These are phyloP conservation scores for Corythornis vintsioides DNA, from an alignment of 2,113 vertebrate genomes.

Conservation along the genomic window DNA sequence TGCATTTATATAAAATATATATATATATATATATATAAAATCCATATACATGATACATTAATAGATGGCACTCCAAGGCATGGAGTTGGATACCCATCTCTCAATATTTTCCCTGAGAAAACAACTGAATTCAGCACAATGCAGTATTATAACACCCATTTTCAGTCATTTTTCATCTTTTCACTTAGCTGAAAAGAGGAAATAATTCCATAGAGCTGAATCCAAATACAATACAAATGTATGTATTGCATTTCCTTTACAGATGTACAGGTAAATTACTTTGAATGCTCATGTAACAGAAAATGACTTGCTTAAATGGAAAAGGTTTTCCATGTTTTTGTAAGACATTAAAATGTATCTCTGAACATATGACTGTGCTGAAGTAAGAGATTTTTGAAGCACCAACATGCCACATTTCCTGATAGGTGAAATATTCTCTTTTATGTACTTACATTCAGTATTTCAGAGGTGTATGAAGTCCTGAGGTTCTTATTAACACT, in stretches of 20 bases:
- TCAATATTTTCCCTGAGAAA: constrained; percentile 31
- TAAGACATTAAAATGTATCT: neutral
- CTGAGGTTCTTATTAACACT: neutral
- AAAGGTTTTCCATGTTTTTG: neutral
- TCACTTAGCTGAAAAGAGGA: neutral
- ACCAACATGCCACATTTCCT: neutral
- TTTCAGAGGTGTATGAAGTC: neutral
- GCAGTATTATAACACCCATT: neutral
- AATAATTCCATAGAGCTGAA: neutral
- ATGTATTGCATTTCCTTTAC: constrained; percentile 6
- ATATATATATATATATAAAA: too few species aligned
- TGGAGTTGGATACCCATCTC: neutral
- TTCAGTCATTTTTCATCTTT: neutral
- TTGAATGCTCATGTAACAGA: neutral
- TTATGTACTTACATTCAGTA: neutral
- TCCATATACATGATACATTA: neutral
- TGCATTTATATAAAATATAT: neutral
- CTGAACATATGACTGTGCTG: neutral
- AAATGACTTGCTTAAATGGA: neutral
- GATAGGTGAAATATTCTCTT: neutral
- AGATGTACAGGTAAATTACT: neutral
- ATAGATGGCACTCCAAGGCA: neutral
- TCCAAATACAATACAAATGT: constrained; percentile 1
- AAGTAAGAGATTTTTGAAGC: neutral
- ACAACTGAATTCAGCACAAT: neutral